A percentile compares a stretch with the other conserved stretches of the same genome.
These are phyloP conservation scores for Drosophila tripunctata DNA, from an alignment of 2,888 invertebrate genomes.

Conservation along the genomic window DNA sequence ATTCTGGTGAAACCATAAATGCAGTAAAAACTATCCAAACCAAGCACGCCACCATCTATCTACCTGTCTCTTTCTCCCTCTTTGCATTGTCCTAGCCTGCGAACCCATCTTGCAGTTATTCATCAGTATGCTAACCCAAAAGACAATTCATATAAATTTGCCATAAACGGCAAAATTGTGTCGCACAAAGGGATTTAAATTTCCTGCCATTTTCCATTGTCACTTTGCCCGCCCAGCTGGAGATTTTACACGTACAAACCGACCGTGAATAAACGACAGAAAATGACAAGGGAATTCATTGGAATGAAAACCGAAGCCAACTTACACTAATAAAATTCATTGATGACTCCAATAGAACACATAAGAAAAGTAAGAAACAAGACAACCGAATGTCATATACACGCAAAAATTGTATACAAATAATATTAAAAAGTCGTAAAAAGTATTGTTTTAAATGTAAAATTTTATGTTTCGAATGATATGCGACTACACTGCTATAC, in stretches of 20 bases:
- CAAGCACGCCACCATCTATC: slow-evolving; percentile 2
- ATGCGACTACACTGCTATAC: too few species aligned
- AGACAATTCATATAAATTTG: slow-evolving; percentile 77
- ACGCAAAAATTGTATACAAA: too few species aligned
- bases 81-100: not conserved
- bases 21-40: not conserved
- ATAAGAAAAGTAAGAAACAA: too few species aligned
- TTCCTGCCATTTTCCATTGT: slow-evolving; percentile 53
- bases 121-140: slow-evolving; percentile 36
- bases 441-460: too few species aligned
- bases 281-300: not conserved
- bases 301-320: not conserved
- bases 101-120: slow-evolving; percentile 29
- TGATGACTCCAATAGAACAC: not conserved
- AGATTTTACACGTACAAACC: slow-evolving; percentile 50
- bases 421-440: too few species aligned
- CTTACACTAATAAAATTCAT: slow-evolving; percentile 23
- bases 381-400: too few species aligned
- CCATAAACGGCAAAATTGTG: slow-evolving; percentile 67
- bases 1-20: slow-evolving; percentile 14
- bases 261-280: slow-evolving; percentile 21
- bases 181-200: slow-evolving; percentile 65
- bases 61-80: not conserved
- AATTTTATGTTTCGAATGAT: too few species aligned
- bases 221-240: slow-evolving; percentile 66